phyloP scores from a whole-genome alignment of 2,888 invertebrate species.

The Pammene fasciana region DNA sequence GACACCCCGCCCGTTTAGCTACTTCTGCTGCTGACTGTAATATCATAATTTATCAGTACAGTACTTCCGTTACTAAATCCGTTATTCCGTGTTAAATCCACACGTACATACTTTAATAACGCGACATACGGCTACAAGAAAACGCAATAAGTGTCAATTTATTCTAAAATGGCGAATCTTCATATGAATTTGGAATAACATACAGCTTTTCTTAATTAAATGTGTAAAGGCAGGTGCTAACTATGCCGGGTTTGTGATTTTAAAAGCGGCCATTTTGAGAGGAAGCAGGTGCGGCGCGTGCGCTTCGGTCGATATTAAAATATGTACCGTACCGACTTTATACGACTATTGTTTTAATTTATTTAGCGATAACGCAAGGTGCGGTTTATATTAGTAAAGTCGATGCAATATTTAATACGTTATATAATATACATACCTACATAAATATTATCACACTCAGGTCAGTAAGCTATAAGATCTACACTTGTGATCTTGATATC shows the following conservation, averaged over 20 bases:
- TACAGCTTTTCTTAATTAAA: neutral
- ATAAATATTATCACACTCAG: neutral
- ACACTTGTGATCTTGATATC: too few relatives aligned
- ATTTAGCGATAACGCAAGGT: slow-evolving; percentile 22
- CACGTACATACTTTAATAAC: too few relatives aligned
- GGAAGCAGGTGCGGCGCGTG: slow-evolving; percentile 37
- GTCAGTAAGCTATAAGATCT: too few relatives aligned
- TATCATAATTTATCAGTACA: too few relatives aligned
- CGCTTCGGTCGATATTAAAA: slow-evolving; percentile 8
- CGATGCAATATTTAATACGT: neutral
- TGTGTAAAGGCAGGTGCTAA: slow-evolving; percentile 21
- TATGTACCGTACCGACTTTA: slow-evolving; percentile 20
- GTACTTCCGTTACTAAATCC: too few relatives aligned
- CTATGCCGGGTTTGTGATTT: slow-evolving; percentile 17
- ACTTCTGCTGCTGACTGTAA: too few relatives aligned
- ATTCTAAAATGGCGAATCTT: neutral
- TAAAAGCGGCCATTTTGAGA: slow-evolving; percentile 14
- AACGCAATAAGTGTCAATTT: neutral
- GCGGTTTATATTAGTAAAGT: slow-evolving; percentile 8
- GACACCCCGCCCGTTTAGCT: too few relatives aligned
- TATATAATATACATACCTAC: neutral
- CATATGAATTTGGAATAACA: neutral
- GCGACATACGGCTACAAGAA: too few relatives aligned
- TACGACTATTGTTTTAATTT: slow-evolving; percentile 13
- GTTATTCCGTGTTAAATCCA: neutral